Evolutionary conservation across 2,888 invertebrate species (phyloP), one percentile per base, ranked within the genome.

Genomic region (Acholoe squamosa): DNA sequence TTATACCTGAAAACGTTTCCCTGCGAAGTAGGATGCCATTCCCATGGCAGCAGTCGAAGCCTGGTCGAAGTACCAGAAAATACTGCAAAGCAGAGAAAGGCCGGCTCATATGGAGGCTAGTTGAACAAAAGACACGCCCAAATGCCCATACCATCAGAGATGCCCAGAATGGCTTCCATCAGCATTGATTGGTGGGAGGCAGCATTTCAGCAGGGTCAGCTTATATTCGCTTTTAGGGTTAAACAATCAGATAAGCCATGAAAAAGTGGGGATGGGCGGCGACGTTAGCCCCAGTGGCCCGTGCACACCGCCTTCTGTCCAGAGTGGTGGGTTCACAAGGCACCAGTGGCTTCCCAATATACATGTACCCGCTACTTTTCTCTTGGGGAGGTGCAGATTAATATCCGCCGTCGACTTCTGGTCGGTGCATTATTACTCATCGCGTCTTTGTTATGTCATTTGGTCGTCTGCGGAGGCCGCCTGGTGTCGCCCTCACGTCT

Each of bases 401-500:
- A 80, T 80, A 34, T 19, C 80, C 22, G 80, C 33, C 80, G 80
- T 80, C 80, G 80, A 34, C 1, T 43, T 19, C 34, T 19, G 43
- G 22, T 80, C 43, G 80, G 34, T 25, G 80, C n/a, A 33, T 80
- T 80, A 43, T 80, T 80, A 80, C 34, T 80, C 80, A 80, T 19
- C 34, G 77, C 31, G 80, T 80, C 80, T 80, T 80, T 80, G 80
- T 80, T 80, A 80, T 80, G 43, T 80, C 80, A 80, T 80, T 80
- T 80, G 33, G 80, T 25, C 80, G 80, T 43, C 34, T 28, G 71
- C 28, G 0, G 80, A 43, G 80, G 43, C 22, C 34, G 14, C 22
- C 61, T 3, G 5, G 22, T 19, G 22, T 61, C 31, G 28, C 71
- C 71, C 25, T 16, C 5, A 25, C 71, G 28, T 71, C 43, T 16